Conservation (phyloP, 2,113 vertebrate species). For the Oceanodroma tethys region DNA sequence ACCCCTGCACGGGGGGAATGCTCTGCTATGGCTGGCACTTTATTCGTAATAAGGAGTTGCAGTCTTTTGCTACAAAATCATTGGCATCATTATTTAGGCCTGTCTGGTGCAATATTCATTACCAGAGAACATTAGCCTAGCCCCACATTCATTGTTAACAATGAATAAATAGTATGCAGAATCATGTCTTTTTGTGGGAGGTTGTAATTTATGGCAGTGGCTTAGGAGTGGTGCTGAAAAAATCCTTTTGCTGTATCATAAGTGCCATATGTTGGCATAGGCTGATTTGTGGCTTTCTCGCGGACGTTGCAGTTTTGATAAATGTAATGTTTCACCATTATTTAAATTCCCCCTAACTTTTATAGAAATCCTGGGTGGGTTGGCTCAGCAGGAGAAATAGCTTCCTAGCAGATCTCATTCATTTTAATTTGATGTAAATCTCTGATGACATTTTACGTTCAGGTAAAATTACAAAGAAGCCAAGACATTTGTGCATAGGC, state of each 20-base stretch:
- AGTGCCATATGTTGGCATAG: not conserved
- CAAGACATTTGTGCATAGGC: not conserved
- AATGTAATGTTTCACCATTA: conserved; percentile 18
- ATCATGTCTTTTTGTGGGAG: not conserved
- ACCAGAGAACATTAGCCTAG: not conserved
- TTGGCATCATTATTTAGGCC: not conserved
- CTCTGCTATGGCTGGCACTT: not conserved
- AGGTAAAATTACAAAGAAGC: not conserved
- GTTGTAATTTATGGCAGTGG: not conserved
- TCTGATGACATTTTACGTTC: conserved; percentile 1
- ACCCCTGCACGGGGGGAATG: not conserved
- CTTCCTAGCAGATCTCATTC: conserved; percentile 9
- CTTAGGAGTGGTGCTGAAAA: not conserved
- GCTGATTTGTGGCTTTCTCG: conserved; percentile 4
- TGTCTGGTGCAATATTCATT: not conserved
- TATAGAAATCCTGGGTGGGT: not conserved
- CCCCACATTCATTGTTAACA: not conserved
- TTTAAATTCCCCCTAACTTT: conserved; percentile 36
- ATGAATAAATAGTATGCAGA: not conserved
- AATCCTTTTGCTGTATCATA: not conserved
- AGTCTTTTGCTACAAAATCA: not conserved
- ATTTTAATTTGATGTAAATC: conserved; percentile 34
- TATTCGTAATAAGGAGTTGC: not conserved
- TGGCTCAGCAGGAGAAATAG: not conserved
- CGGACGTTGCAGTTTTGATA: not conserved